Base-by-base conservation (phyloP, 2,797 vertebrate genomes). In the Melanotaenia parkinsoni region DNA sequence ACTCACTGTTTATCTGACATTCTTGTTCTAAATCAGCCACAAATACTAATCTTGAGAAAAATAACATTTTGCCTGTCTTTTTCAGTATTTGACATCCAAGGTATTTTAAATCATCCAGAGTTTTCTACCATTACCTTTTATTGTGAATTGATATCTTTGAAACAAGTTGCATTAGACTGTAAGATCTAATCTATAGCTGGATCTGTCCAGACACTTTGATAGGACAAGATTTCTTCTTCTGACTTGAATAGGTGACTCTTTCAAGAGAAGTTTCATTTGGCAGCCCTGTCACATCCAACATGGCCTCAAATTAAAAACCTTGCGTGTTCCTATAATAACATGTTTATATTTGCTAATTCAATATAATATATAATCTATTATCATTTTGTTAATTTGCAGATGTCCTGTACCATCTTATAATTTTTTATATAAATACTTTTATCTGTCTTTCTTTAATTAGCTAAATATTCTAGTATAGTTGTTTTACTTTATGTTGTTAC, bases 11-110 rank as follows among this genome's bases (percentile, higher is more conserved):
- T 47, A 43, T 63, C 60, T 50, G 58, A 63, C 54, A 45, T 70
- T 62, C n/a, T 53, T 61, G 47, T 66, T 83, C 22, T 67, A 26
- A 69, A 74, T 77, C 47, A 65, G 37, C 58, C 11, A 0, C 30
- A 22, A 74, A 30, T 22, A 18, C 32, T 77, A 35, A 74, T 14
- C 24, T 80, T 75, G 28, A 66, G 62, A 75, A 64, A 22, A 74
- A 78, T 53, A 63, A 81, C 77, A 24, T 59, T 5, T 1, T 1
- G 22, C 22, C 5, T 81, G 67, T 72, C 28, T 61, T 62, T 64
- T 70, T 54, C 35, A 51, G 37, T 22, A 14, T 59, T 47, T 77
- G 56, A 66, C 32, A 7, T 32, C 7, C 18, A 43, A 16, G 40
- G 64, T 74, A 63, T 78, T 80, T 67, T 51, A 56, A 63, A 35